Base-by-base conservation (phyloP, 2,888 invertebrate species). In the Aphelenchoides bicaudatus region DNA sequence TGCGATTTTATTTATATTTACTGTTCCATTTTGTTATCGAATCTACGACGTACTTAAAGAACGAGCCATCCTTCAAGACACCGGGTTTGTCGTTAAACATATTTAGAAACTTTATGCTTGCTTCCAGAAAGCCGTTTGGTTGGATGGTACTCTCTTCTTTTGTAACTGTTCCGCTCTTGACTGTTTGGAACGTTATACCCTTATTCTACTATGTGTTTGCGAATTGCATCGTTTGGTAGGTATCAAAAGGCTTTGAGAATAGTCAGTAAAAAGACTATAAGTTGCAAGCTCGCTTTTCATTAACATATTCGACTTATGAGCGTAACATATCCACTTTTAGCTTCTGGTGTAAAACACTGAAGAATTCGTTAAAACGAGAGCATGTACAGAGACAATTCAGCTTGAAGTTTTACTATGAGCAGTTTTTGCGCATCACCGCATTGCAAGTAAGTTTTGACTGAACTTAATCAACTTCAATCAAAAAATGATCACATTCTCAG, bases 321-420 rank as follows among this genome's bases (percentile, higher is more conserved):
- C n/a, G n/a, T n/a, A n/a, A n/a, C n/a, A n/a, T n/a, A n/a, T n/a
- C n/a, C n/a, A n/a, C n/a, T n/a, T n/a, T n/a, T n/a, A n/a, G n/a
- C n/a, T 71, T 62, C 39, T 66, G 71, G 58, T 62, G 59, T 39
- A 59, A 65, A 8, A 62, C 66, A 2, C 52, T 75, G 49, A 68
- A 71, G 57, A 70, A 69, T 49, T 71, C 73, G 1, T 61, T 75
- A 55, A 65, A 71, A 58, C 67, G 62, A 28, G 75, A 75, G 50
- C 72, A 72, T 59, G 57, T 63, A 31, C 62, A 66, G 25, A 63
- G 74, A 16, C 67, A 69, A 27, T 75, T 69, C 49, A 64, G 64
- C 38, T 60, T 75, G 39, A 72, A 70, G 53, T 75, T 75, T 51
- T 75, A 75, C 58, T 75, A 75, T 51, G 72, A 73, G 49, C 75